Base-by-base conservation (phyloP, 1,140 invertebrate species). In the Nomia melanderi region DNA sequence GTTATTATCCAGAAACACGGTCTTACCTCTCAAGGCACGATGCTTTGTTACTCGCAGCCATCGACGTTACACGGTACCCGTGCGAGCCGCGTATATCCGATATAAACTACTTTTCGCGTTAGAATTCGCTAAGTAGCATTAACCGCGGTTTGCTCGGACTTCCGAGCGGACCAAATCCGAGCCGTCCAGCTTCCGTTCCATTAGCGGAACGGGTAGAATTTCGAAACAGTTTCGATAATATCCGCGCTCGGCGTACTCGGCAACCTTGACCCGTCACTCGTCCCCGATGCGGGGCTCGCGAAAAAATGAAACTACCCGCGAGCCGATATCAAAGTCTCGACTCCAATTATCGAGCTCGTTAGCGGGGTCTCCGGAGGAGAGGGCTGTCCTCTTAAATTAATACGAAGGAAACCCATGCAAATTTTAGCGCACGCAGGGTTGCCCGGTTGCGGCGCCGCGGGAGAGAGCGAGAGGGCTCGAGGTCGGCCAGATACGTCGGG, bases 11-110 rank as follows among this genome's bases (percentile, higher is more conserved):
- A 57, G 36, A 33, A 56, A 41, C 29, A 41, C 8, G 9, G 33
- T 5, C 44, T 36, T 27, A 20, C 27, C 29, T 65, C 31, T 25
- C 29, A 29, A 36, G 41, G 67, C 33, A 56, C 50, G 50, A 62
- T n/a, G 74, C 36, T 41, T 81, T 74, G 69, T 78, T 65, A 63
- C 67, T 25, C 31, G 50, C 50, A 25, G 70, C 75, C 74, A 72
- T 56, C 67, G 82, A 80, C 79, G 80, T 78, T 73, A 76, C 79
- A 82, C 82, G 81, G 20, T 78, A 64, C 69, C 66, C 31, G 25
- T n/a, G 7, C 1, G n/a, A 50, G n/a, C 47, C 20, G 8, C n/a
- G 44, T 64, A 64, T 64, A 73, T 64, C 33, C 59, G 20, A 39
- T n/a, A n/a, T 12, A 9, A 23, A 73, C 36, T 44, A 27, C 23